Conservation (phyloP, 2,797 vertebrate species). For the Rhinatrema bivittatum region DNA sequence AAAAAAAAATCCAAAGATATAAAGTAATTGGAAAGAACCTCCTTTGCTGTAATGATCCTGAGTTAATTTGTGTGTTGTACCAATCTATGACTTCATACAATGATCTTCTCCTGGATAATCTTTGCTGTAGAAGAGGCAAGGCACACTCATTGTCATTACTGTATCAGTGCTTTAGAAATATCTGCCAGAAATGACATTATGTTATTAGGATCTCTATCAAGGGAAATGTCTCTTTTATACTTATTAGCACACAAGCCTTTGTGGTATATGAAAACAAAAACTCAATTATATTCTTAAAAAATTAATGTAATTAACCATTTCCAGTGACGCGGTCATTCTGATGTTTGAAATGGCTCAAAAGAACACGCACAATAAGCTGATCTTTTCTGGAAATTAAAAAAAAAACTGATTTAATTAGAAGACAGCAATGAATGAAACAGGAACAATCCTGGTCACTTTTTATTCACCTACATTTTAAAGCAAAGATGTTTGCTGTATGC, state of each 20-base stretch:
- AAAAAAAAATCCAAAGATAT: too few relatives aligned
- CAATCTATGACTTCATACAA: conserved; percentile 8
- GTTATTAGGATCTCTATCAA: background rate
- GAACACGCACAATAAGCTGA: conserved; percentile 7
- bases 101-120: too few relatives aligned
- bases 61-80: conserved; percentile 4
- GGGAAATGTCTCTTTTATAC: background rate
- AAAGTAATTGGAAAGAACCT: conserved; percentile 19
- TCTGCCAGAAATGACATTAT: background rate
- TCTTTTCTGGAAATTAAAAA: background rate
- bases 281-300: background rate
- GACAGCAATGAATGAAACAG: conserved; percentile 3
- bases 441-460: background rate
- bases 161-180: background rate
- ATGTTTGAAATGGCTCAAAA: conserved; percentile 4
- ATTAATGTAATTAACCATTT: background rate
- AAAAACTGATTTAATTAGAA: conserved; percentile 1
- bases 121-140: too few relatives aligned
- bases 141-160: too few relatives aligned
- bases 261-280: background rate
- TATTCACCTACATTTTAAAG: background rate
- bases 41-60: conserved; percentile 10
- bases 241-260: conserved; percentile 1
- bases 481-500: background rate
- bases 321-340: accelerated